These are phyloP conservation scores for Amphilophus citrinellus DNA, from an alignment of 2,113 vertebrate genomes.

Conservation along the genomic window DNA sequence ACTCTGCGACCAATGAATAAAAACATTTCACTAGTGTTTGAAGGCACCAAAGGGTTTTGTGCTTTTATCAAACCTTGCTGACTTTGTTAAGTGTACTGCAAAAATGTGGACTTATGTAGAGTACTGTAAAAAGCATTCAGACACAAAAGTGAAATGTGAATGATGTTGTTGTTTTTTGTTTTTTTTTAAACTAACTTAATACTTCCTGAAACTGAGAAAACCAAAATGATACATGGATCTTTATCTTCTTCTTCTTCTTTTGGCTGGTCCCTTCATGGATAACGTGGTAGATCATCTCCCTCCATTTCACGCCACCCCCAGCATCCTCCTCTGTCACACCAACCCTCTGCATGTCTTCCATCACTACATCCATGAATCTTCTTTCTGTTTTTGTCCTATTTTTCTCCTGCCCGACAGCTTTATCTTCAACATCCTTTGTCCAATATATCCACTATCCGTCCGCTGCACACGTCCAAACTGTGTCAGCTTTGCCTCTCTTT, in stretches of 20 bases:
- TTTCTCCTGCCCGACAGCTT: neutral
- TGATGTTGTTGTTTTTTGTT: too few species aligned
- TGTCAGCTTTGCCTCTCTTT: neutral
- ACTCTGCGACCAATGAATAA: neutral
- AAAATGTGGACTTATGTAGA: neutral
- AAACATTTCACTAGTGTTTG: neutral
- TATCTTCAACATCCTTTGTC: neutral
- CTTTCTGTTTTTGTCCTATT: neutral
- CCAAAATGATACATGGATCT: neutral
- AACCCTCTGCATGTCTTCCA: neutral
- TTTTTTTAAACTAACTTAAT: too few species aligned
- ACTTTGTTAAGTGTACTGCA: neutral
- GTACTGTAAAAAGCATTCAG: neutral
- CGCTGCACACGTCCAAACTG: neutral
- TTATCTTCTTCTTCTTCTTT: neutral
- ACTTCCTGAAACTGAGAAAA: neutral
- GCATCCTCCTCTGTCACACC: neutral
- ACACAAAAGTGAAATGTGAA: neutral
- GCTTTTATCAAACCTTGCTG: neutral
- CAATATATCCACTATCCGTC: constrained; percentile 2
- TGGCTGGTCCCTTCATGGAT: neutral
- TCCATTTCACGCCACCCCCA: neutral
- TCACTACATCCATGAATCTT: neutral
- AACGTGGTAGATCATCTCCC: neutral
- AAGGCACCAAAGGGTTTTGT: neutral